phyloP scores from a whole-genome alignment of 2,113 vertebrate genomes.

The Pelobates fuscus region DNA sequence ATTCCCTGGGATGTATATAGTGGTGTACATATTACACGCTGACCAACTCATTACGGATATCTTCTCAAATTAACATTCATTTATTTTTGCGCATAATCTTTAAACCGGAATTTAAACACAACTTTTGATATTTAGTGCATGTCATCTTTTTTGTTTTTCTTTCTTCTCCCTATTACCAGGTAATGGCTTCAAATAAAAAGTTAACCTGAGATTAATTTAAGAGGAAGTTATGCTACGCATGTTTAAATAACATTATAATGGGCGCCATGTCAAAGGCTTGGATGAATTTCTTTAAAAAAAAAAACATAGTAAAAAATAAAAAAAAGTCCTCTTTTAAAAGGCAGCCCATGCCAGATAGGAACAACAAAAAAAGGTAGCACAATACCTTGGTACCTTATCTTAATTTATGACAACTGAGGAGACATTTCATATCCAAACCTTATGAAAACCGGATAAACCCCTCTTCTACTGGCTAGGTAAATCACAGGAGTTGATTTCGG shows the following conservation, averaged over 20 bases:
- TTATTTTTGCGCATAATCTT: background rate
- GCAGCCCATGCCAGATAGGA: conserved; percentile 16
- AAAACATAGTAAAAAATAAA: too few species aligned
- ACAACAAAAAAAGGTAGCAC: background rate
- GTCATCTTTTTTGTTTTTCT: background rate
- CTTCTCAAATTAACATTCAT: background rate
- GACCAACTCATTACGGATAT: background rate
- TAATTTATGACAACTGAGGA: background rate
- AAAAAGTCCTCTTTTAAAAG: background rate
- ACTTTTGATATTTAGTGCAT: conserved; percentile 17
- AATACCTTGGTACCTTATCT: background rate
- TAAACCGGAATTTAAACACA: background rate
- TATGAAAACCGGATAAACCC: background rate
- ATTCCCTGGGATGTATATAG: background rate
- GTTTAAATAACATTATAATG: background rate
- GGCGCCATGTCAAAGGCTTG: background rate
- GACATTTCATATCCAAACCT: background rate
- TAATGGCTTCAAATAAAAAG: background rate
- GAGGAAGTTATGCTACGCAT: background rate
- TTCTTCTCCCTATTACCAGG: conserved; percentile 8
- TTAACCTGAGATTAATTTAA: conserved; percentile 41
- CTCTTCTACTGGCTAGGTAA: conserved; percentile 54
- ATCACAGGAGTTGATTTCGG: conserved; percentile 72
- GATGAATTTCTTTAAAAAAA: background rate
- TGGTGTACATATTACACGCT: background rate